Conservation (phyloP, 1,140 invertebrate genomes). For the Homalodisca vitripennis region DNA sequence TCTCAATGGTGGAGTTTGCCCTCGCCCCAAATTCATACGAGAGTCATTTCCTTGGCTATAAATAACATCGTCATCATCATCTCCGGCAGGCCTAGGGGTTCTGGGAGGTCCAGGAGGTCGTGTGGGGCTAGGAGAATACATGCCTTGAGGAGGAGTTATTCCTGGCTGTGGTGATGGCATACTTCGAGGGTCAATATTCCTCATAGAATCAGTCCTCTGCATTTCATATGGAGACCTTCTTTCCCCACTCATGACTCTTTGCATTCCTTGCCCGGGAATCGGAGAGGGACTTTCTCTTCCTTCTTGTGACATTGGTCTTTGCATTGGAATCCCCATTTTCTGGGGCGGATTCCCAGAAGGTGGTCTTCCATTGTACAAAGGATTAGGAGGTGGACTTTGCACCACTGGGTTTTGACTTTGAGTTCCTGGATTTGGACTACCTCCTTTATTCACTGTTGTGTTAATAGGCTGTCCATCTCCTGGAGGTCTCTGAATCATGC, state of each 20-base stretch:
- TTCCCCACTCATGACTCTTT: constrained; percentile 16
- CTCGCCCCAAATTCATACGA: background rate
- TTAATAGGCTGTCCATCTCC: constrained; percentile 5
- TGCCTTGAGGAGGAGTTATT: background rate
- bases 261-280: constrained; percentile 5
- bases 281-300: constrained; percentile 24
- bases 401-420: background rate
- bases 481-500: background rate
- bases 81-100: background rate
- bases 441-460: constrained; percentile 10
- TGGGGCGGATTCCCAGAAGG: background rate
- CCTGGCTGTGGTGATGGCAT: constrained; percentile 6
- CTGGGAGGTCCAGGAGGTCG: background rate
- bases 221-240: constrained; percentile 3
- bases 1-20: background rate
- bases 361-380: constrained; percentile 13
- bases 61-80: constrained; percentile 20
- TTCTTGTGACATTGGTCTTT: constrained; percentile 25
- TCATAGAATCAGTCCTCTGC: constrained; percentile 12
- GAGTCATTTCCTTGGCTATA: background rate
- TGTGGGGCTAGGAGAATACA: constrained; percentile 1
- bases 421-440: constrained; percentile 4
- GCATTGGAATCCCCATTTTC: constrained; percentile 4
- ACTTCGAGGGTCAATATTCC: constrained; percentile 5
- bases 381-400: background rate